Base-by-base conservation (phyloP, 2,113 vertebrate genomes). In the Ammodytes marinus region DNA sequence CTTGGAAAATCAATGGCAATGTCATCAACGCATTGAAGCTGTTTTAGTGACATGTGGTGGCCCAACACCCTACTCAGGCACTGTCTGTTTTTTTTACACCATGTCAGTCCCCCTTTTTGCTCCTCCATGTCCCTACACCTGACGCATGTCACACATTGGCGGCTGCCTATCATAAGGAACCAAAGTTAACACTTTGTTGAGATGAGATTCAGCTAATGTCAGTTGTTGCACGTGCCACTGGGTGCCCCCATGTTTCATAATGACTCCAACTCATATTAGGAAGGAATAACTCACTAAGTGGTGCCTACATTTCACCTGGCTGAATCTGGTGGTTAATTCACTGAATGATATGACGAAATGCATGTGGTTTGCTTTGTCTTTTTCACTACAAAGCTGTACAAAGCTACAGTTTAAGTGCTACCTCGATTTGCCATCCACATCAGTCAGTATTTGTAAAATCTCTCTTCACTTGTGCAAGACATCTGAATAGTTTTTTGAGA, bases 81-180 rank as follows among this genome's bases (percentile, higher is more conserved):
- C 65, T 47, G 27, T 68, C 78, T 74, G 69, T 63, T 50, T 83
- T 86, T 80, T 79, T 76, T 52, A 60, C 59, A 54, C 45, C 47
- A 65, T 53, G 58, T 59, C 55, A 50, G 59, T 69, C 76, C 53
- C 37, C 49, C 27, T 58, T 13, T 65, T 53, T 37, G 27, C 19
- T 55, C 69, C 39, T 57, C 57, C n/a, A 40, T 54, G 58, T 69
- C 50, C 9, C 55, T 47, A 69, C 40, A 27, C 35, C 15, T 75
- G 82, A 71, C 8, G 8, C 55, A 71, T 11, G 64, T 61, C 55
- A 19, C 54, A 77, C 42, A 75, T 79, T 45, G 57, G 47, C 12
- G 8, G 53, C 53, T 73, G 59, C 52, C 63, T 79, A 5, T 69
- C 57, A 47, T 2, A 6, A 55, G 43, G 49, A 13, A 70, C 54